phyloP scores from a whole-genome alignment of 2,888 invertebrate genomes.

The Coenonympha glycerion region DNA sequence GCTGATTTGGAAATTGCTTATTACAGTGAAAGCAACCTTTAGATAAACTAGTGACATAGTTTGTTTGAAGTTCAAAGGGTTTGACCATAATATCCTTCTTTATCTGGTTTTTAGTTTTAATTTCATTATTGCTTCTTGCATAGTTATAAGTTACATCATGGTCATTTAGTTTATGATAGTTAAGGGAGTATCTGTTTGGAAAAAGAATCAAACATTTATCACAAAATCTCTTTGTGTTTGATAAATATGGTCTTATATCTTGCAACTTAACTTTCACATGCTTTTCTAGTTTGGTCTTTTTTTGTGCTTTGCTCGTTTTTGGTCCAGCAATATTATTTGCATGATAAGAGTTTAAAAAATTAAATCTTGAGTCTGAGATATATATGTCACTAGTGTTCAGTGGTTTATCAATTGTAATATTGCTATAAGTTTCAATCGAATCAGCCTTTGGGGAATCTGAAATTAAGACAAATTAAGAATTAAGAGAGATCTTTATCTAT shows the following conservation, averaged over 20 bases:
- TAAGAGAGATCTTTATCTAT: no score
- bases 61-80: constrained; percentile 20
- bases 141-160: constrained; percentile 15
- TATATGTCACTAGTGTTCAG: neutral
- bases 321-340: constrained; percentile 43
- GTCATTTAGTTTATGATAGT: constrained; percentile 30
- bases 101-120: neutral
- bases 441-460: neutral
- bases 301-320: constrained; percentile 17
- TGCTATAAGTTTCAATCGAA: neutral
- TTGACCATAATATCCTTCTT: constrained; percentile 11
- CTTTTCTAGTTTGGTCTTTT: neutral
- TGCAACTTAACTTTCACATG: constrained; percentile 36
- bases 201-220: constrained; percentile 49
- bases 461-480: no score
- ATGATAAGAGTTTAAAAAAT: neutral
- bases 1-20: constrained; percentile 39
- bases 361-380: neutral
- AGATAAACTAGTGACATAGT: constrained; percentile 7
- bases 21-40: constrained; percentile 51
- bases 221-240: constrained; percentile 47
- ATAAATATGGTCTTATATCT: constrained; percentile 41
- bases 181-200: constrained; percentile 32
- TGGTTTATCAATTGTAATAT: neutral
- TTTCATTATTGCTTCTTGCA: neutral